These are phyloP conservation scores for Rhinolophus ferrumequinum DNA, from an alignment of 2,113 vertebrate genomes.

Conservation along the genomic window DNA sequence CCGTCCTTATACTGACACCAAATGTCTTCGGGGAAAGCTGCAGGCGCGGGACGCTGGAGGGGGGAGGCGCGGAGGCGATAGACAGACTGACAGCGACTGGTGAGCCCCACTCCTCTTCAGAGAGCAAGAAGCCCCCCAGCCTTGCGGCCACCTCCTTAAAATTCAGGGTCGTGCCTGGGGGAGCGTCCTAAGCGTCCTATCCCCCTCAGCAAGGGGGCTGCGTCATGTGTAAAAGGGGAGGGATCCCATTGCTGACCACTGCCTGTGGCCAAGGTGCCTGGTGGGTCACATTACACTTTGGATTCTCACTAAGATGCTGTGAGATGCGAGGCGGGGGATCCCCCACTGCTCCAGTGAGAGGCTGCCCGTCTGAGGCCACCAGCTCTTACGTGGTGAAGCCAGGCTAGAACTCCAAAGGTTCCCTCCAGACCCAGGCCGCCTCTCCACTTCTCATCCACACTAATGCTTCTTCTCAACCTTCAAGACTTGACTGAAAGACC, in stretches of 20 bases:
- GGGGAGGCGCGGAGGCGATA: constrained; percentile 71
- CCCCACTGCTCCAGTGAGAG: background rate
- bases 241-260: background rate
- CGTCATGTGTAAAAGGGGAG: constrained; percentile 30
- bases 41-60: constrained; percentile 75
- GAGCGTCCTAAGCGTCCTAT: constrained; percentile 34
- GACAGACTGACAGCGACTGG: constrained; percentile 58
- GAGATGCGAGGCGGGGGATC: background rate
- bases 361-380: background rate
- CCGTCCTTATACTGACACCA: constrained; percentile 83
- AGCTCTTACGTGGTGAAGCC: background rate
- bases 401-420: background rate
- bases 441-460: background rate
- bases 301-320: background rate
- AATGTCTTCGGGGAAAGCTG: constrained; percentile 82
- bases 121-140: background rate
- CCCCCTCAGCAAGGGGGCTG: constrained; percentile 1
- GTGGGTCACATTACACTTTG: background rate
- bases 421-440: background rate
- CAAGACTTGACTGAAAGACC: background rate
- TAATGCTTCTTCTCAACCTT: background rate
- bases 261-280: background rate
- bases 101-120: background rate
- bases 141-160: background rate
- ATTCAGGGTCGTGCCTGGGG: background rate